Conservation (phyloP, 2,797 vertebrate genomes). For the Pseudochaenichthys georgianus region DNA sequence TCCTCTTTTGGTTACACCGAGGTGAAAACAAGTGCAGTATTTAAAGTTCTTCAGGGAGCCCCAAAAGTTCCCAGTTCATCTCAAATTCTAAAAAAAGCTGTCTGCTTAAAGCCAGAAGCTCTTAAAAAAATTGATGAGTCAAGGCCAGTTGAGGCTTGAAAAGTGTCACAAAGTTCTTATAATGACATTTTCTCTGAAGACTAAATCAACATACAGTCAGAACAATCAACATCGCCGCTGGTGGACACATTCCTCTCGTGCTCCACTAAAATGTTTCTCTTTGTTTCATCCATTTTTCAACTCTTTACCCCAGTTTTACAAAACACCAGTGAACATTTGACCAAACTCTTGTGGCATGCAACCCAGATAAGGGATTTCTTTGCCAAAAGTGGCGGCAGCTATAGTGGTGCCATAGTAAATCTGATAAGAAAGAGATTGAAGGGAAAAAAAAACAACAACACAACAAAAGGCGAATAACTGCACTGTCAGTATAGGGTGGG, state of each 20-base stretch:
- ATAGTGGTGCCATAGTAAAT: conserved; percentile 63
- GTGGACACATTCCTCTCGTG: conserved; percentile 30
- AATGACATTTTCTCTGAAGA: conserved; percentile 47
- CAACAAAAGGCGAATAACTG: conserved; percentile 82
- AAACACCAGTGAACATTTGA: conserved; percentile 53
- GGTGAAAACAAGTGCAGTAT: conserved; percentile 80
- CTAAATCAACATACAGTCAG: conserved; percentile 45
- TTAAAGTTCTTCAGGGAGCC: conserved; percentile 49
- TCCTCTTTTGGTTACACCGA: conserved; percentile 64
- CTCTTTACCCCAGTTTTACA: conserved; percentile 52
- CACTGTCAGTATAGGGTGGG: conserved; percentile 79
- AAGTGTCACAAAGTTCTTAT: conserved; percentile 18
- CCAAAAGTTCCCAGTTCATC: conserved; percentile 56
- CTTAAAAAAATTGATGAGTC: conserved; percentile 56
- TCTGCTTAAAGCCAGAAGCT: conserved; percentile 29
- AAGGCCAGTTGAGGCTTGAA: conserved; percentile 48
- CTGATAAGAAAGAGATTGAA: conserved; percentile 71
- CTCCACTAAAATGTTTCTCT: conserved; percentile 1
- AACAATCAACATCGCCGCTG: conserved; percentile 47
- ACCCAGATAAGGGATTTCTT: conserved; percentile 54
- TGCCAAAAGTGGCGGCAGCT: conserved; percentile 58
- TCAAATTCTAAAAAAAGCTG: conserved; percentile 30
- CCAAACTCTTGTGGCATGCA: conserved; percentile 67
- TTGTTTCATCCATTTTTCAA: conserved; percentile 9
- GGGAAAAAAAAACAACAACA: conserved; percentile 37